A percentile compares a stretch with the other conserved stretches of the same genome.
Evolutionary conservation across 2,888 invertebrate genomes (phyloP).

Genomic region (Eucera pruinosa): DNA sequence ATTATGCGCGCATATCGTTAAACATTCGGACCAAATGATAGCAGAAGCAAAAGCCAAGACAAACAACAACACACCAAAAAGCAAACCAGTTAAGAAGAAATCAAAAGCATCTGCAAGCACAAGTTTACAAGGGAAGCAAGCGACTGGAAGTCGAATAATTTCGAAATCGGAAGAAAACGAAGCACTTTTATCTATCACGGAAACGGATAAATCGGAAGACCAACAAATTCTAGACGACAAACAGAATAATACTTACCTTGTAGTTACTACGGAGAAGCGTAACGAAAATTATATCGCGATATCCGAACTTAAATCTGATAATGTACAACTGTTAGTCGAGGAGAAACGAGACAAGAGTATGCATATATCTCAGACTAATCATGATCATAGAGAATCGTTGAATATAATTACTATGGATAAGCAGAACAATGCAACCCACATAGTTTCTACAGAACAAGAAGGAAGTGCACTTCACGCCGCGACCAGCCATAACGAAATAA

Average conservation of each 20-base stretch:
- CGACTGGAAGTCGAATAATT: conserved; percentile 45
- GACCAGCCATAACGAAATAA: conserved; percentile 64
- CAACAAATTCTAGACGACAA: conserved; percentile 60
- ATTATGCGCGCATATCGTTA: conserved; percentile 85
- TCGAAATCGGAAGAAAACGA: conserved; percentile 69
- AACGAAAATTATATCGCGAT: conserved; percentile 60
- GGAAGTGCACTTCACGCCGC: conserved; percentile 54
- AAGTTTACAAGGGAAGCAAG: conserved; percentile 45
- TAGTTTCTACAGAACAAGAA: conserved; percentile 53
- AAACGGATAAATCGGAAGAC: conserved; percentile 66
- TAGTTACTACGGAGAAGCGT: conserved; percentile 69
- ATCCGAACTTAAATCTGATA: conserved; percentile 66
- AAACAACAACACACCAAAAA: conserved; percentile 70
- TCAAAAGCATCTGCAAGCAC: conserved; percentile 48
- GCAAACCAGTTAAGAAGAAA: conserved; percentile 72
- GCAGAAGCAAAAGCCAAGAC: conserved; percentile 83
- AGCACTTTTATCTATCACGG: conserved; percentile 72
- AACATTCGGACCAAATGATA: conserved; percentile 86
- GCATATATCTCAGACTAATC: conserved; percentile 55
- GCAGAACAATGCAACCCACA: conserved; percentile 47
- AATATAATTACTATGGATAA: conserved; percentile 67
- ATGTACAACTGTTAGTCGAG: conserved; percentile 63
- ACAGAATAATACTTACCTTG: conserved; percentile 61
- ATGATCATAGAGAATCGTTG: conserved; percentile 55
- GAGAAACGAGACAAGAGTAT: conserved; percentile 57